phyloP scores from a whole-genome alignment of 2,113 vertebrate genomes.

The Oreotrochilus melanogaster region DNA sequence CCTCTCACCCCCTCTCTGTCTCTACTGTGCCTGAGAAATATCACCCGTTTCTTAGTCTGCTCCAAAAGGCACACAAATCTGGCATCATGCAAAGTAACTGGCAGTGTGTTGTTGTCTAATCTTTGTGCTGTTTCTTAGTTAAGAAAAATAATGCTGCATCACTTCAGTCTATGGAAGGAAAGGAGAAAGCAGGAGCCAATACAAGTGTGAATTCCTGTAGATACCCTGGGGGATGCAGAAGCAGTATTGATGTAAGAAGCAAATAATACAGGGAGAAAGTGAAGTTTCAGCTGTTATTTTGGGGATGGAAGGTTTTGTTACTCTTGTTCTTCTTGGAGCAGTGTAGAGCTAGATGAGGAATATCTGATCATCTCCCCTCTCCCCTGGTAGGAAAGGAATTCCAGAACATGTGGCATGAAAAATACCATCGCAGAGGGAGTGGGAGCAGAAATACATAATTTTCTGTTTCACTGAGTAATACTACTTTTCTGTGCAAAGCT shows the following conservation, averaged over 20 bases:
- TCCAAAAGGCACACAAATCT: not conserved
- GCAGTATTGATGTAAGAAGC: not conserved
- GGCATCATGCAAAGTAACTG: not conserved
- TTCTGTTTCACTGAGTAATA: not conserved
- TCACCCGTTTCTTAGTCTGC: not conserved
- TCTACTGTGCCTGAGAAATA: not conserved
- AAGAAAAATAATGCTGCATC: not conserved
- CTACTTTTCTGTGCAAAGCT: not conserved
- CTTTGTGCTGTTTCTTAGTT: not conserved
- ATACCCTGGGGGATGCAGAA: not conserved
- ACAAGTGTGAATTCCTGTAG: not conserved
- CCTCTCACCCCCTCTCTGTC: rapidly evolving
- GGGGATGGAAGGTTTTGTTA: not conserved
- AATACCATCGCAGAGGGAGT: not conserved
- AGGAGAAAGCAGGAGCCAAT: not conserved
- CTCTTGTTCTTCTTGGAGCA: not conserved
- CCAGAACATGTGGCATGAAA: not conserved
- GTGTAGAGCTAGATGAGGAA: not conserved
- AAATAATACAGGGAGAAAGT: not conserved
- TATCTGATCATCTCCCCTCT: not conserved
- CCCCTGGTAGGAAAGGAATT: not conserved
- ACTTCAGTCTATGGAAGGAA: not conserved
- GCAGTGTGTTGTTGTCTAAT: not conserved
- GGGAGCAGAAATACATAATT: not conserved
- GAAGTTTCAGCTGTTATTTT: not conserved